Evolutionary conservation across 2,113 vertebrate species (phyloP), one percentile per base, ranked within the genome.

Genomic region (Microcebus griseorufus): DNA sequence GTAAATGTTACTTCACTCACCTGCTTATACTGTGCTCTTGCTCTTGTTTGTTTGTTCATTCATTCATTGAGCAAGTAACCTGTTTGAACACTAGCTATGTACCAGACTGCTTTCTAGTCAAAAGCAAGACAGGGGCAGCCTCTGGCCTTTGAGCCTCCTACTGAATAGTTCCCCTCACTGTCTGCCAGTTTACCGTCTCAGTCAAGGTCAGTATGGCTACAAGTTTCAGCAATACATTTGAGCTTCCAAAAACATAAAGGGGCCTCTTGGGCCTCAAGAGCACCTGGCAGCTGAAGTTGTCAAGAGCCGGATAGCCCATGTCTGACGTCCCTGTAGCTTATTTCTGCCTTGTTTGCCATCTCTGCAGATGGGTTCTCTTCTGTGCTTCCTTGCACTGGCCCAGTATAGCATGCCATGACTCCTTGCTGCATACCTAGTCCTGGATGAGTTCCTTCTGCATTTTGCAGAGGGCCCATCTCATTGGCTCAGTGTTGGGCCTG

Each of bases 371-470:
- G 60, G 17, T 17, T 17, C 65, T 10, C 65, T 34, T 23, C 8
- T 42, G 27, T 10, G 22, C 53, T 3, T 88, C 22, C 27, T 27
- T 14, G 5, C 27, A 7, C 17, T 5, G 64, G 34, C 20, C 51
- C 11, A 1, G 1, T 12, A 10, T 32, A 27, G 4, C 25, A 6
- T n/a, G 23, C 51, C 22, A 34, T 42, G 32, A 1, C 20, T 53
- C 11, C 37, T 37, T 42, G 27, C 34, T 76, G 37, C 6, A 29
- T 3, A 6, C 17, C 0, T 23, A 1, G 62, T 69, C 60, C 18
- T 51, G 20, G 22, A 6, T 23, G 25, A 7, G 27, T 70, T 55
- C 64, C 3, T 53, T 45, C 1, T 0, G 0, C 37, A 17, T 32
- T 65, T 42, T 0, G 6, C 23, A 27, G 37, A 55, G 25, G 32